These are phyloP conservation scores for Phrynosoma blainvillii DNA, from an alignment of 2,113 vertebrate species.

Conservation along the genomic window DNA sequence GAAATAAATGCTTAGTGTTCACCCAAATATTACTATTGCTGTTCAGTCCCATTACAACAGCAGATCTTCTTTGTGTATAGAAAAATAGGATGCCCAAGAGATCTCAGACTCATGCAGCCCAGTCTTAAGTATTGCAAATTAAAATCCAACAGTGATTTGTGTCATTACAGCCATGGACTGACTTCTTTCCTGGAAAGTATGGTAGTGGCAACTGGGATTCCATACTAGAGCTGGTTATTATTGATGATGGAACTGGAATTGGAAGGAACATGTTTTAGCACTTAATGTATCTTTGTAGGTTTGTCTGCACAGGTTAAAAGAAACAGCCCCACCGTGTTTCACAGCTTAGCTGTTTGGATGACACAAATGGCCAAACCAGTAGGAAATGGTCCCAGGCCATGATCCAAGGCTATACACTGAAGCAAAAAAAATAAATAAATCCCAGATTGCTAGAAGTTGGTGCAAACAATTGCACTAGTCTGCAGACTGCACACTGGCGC, in stretches of 20 bases:
- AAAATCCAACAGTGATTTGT: not conserved
- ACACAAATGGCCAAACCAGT: too few relatives aligned
- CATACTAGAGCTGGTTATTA: not conserved
- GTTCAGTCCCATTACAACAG: conserved; percentile 44
- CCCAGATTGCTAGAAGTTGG: too few relatives aligned
- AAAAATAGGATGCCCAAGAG: conserved; percentile 38
- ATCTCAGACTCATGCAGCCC: conserved; percentile 41
- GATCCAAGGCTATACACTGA: too few relatives aligned
- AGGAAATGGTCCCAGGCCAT: too few relatives aligned
- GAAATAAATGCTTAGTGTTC: conserved; percentile 61
- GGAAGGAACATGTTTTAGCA: not conserved
- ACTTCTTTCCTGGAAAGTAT: not conserved
- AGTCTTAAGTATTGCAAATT: conserved; percentile 51
- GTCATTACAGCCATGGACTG: not conserved
- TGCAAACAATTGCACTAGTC: too few relatives aligned
- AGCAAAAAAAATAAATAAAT: too few relatives aligned
- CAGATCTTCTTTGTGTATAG: conserved; percentile 40
- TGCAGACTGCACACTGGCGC: too few relatives aligned
- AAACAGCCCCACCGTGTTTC: too few relatives aligned
- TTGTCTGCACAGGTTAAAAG: too few relatives aligned
- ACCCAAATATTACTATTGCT: conserved; percentile 59
- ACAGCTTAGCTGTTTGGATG: too few relatives aligned
- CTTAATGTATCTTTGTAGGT: not conserved
- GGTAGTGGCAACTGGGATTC: not conserved
- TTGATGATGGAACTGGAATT: not conserved